Base-by-base conservation (phyloP, 2,888 invertebrate species). In the Elgonia sp. region DNA sequence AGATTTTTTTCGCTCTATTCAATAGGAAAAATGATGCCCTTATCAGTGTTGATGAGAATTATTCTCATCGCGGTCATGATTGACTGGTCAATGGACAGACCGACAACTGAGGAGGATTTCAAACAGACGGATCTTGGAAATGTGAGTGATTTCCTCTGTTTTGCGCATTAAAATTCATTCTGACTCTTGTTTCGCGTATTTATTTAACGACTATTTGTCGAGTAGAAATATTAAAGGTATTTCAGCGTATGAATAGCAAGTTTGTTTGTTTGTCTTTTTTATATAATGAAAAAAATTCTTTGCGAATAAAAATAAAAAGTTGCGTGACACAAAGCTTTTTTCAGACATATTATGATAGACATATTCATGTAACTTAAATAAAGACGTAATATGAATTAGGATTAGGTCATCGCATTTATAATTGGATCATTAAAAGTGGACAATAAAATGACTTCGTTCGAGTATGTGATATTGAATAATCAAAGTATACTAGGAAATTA, bases 31-130 rank as follows among this genome's bases (percentile, higher is more conserved):
- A 86, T 86, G 81, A 86, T 9, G 76, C 20, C 76, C 0, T 9
- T 80, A 12, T 39, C 76, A 29, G 29, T 81, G 10, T 70, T 86
- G 42, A 63, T 86, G 62, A 86, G 81, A 86, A 62, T 86, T 55
- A 77, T 86, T 46, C 63, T 86, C 39, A 16, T 86, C 12, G 70
- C 77, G 57, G 29, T 82, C 37, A 57, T 86, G 86, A 82, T 86
- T 77, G 82, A 86, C 86, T 86, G 76, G 76, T 77, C 81, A 77
- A 86, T 69, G 55, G 85, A 62, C 20, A 77, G 62, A 37, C 75
- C 85, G 7, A 37, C 73, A 53, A 62, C 75, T 39, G 85, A 85
- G 18, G 85, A 85, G 60, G 85, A 85, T 21, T 46, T 75, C 53
- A 85, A 85, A 80, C 50, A 80, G 69, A 60, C 73, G 53, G 85